Evolutionary conservation across 1,140 invertebrate genomes (phyloP), one percentile per base, ranked within the genome.

Genomic region (Cheumatopsyche charites): DNA sequence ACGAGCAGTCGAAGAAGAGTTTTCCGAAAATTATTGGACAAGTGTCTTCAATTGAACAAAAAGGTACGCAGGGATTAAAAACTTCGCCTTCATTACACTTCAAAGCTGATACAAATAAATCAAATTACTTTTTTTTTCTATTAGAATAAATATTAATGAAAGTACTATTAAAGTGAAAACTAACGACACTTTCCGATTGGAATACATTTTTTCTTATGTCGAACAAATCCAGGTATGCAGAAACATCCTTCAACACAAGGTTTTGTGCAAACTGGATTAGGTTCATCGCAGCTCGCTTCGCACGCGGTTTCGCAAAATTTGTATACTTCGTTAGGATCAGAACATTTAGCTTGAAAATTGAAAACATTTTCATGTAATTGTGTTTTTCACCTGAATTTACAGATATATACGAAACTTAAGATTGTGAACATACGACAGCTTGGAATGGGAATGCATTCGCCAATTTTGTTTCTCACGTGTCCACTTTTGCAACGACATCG

Each of bases 161-260:
- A n/a, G n/a, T n/a, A n/a, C n/a, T n/a, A n/a, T n/a, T n/a, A n/a
- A n/a, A n/a, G n/a, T n/a, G n/a, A n/a, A n/a, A n/a, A n/a, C n/a
- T n/a, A 43, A 65, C 62, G 62, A 21, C 62, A 65, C 4, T 43
- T 15, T 19, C 45, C 17, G 13, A 65, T 45, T n/a, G 11, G 36
- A 13, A 65, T 45, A 23, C 62, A 65, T 45, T 17, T 65, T 4
- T 19, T 23, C 1, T 23, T 9, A 65, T 4, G 36, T 45, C 42
- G 4, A 9, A 45, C 42, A 65, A 19, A 73, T n/a, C 71, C 71
- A 17, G 69, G 52, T 41, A 62, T 73, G 29, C 65, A 73, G 58
- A 73, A 73, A 19, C 71, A 73, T 12, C 71, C 71, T 47, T 47
- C 21, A 5, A 5, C 23, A 36, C 71, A 73, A 45, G 36, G 29